Conservation (phyloP, 1,140 invertebrate genomes). For the Drosophila willistoni region DNA sequence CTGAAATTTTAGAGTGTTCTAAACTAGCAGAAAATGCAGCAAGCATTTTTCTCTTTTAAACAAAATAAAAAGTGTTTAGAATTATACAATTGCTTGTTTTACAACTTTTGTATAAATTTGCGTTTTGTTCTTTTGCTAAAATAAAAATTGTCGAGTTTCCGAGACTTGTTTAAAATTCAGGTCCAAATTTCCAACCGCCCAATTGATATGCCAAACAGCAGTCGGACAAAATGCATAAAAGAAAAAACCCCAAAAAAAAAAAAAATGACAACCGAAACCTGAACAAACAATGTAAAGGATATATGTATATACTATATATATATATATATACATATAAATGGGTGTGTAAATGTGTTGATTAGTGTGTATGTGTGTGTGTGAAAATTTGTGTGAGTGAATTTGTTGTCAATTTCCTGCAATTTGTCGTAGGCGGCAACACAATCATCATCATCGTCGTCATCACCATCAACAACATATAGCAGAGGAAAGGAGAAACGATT, state of each 20-base stretch:
- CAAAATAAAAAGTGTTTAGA: neutral
- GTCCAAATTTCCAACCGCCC: slow-evolving; percentile 41
- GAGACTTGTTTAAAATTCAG: slow-evolving; percentile 46
- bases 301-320: slow-evolving; percentile 18
- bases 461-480: slow-evolving; percentile 17
- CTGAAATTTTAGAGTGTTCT: neutral
- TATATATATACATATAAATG: slow-evolving; percentile 21
- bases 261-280: slow-evolving; percentile 27
- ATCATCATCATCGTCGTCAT: slow-evolving; percentile 46
- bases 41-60: neutral
- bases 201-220: slow-evolving; percentile 64
- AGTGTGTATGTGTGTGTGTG: slow-evolving; percentile 32
- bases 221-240: slow-evolving; percentile 43
- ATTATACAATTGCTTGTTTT: neutral
- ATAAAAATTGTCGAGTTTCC: slow-evolving; percentile 23
- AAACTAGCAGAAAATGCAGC: neutral
- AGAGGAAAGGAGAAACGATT: neutral
- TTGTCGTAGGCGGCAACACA: slow-evolving; percentile 59
- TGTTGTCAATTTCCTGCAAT: slow-evolving; percentile 80
- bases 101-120: slow-evolving; percentile 13
- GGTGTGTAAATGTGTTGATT: slow-evolving; percentile 22
- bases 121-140: neutral
- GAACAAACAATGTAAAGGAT: slow-evolving; percentile 51
- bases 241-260: slow-evolving; percentile 12
- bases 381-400: slow-evolving; percentile 52